phyloP scores from a whole-genome alignment of 2,888 invertebrate species.

The Oasisia sp. region DNA sequence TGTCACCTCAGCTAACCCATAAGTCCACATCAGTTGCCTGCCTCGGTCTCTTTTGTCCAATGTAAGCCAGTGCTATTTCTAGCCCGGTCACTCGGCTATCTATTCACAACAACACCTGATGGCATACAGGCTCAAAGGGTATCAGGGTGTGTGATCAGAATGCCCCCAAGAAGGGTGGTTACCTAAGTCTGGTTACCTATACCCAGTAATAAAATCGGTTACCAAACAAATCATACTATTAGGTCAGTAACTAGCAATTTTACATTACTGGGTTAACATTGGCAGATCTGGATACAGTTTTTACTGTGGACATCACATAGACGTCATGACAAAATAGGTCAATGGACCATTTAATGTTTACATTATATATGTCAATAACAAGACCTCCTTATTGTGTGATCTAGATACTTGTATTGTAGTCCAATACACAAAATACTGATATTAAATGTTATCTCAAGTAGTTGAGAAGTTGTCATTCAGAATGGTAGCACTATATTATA shows the following conservation, averaged over 20 bases:
- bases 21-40: neutral
- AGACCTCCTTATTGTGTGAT: too few species aligned
- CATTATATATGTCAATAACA: too few species aligned
- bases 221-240: neutral
- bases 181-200: too few species aligned
- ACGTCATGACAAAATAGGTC: neutral
- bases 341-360: too few species aligned
- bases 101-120: neutral
- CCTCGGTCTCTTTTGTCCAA: neutral
- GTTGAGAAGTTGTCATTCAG: neutral
- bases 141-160: neutral
- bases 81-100: neutral
- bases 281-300: neutral
- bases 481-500: too few species aligned
- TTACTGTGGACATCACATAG: neutral
- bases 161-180: too few species aligned
- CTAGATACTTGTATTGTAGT: neutral
- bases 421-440: neutral
- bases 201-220: too few species aligned
- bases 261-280: neutral
- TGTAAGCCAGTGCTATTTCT: neutral
- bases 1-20: neutral
- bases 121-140: neutral
- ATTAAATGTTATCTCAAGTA: neutral
- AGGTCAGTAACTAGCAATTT: neutral